phyloP scores from a whole-genome alignment of 2,797 vertebrate species.

The Nannoperca obscura region DNA sequence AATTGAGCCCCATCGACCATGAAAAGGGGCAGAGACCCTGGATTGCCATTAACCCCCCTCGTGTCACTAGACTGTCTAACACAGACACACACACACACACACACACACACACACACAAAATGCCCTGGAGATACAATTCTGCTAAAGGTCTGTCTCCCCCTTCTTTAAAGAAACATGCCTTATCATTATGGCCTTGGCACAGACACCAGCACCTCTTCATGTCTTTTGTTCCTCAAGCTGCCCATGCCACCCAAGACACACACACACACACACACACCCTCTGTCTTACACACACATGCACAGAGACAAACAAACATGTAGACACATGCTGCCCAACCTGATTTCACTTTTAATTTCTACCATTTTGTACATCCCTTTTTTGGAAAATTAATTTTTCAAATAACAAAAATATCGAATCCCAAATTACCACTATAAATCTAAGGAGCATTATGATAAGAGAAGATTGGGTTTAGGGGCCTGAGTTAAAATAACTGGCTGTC shows the following conservation, averaged over 20 bases:
- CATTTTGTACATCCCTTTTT: conserved; percentile 36
- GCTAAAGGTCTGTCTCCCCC: conserved; percentile 88
- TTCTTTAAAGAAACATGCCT: conserved; percentile 91
- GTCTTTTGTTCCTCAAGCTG: conserved; percentile 91
- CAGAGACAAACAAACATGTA: conserved; percentile 24
- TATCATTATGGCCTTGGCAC: conserved; percentile 96
- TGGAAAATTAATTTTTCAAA: conserved; percentile 58
- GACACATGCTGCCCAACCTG: conserved; percentile 26
- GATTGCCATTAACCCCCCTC: conserved; percentile 80
- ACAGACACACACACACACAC: conserved; percentile 24
- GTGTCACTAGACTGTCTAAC: conserved; percentile 67
- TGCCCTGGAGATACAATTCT: conserved; percentile 92
- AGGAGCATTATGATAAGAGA: conserved; percentile 71
- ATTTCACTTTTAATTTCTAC: conserved; percentile 45
- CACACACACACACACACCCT: conserved; percentile 32
- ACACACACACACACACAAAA: conserved; percentile 41
- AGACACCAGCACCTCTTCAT: conserved; percentile 81
- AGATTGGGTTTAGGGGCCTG: conserved; percentile 77
- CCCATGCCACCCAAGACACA: conserved; percentile 80
- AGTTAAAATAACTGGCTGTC: conserved; percentile 95
- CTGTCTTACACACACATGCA: conserved; percentile 16
- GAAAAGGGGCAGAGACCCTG: conserved; percentile 81
- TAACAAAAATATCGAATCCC: conserved; percentile 50
- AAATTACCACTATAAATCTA: conserved; percentile 69
- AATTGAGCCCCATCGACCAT: conserved; percentile 91